Evolutionary conservation across 2,888 invertebrate species (phyloP).

Genomic region (Ophion obscuratus): DNA sequence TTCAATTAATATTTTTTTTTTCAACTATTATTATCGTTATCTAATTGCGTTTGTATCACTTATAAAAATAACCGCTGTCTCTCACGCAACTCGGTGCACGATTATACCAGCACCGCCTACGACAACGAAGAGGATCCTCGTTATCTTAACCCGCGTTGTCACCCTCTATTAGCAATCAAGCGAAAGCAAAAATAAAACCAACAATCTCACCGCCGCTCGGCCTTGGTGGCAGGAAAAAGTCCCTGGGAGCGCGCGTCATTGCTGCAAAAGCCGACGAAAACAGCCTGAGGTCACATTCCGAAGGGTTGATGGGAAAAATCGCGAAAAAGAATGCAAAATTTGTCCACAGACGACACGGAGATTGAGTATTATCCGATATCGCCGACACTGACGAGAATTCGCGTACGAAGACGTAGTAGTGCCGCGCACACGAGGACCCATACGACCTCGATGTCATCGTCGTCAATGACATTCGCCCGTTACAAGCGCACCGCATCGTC

Average conservation of each 20-base stretch:
- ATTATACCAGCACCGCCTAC: constrained; percentile 70
- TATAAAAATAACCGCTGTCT: constrained; percentile 63
- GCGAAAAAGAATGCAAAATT: constrained; percentile 68
- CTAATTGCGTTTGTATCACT: constrained; percentile 52
- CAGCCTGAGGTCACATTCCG: constrained; percentile 34
- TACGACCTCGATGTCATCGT: constrained; percentile 76
- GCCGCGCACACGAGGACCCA: constrained; percentile 80
- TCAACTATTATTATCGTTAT: constrained; percentile 45
- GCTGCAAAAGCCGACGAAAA: constrained; percentile 59
- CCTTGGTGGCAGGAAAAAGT: constrained; percentile 77
- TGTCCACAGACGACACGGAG: constrained; percentile 90
- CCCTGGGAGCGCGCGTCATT: constrained; percentile 62
- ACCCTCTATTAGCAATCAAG: constrained; percentile 71
- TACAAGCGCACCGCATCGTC: constrained; percentile 87
- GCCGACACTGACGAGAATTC: constrained; percentile 91
- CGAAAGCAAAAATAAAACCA: constrained; percentile 44
- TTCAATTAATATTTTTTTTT: constrained; percentile 37
- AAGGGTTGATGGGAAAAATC: constrained; percentile 51
- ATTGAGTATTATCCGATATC: constrained; percentile 94
- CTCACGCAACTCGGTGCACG: constrained; percentile 71
- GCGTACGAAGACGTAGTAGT: constrained; percentile 88
- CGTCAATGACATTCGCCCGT: constrained; percentile 86
- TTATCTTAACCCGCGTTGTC: constrained; percentile 61
- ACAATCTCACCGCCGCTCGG: constrained; percentile 68
- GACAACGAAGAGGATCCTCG: constrained; percentile 71